Evolutionary conservation across 2,113 vertebrate species (phyloP), one percentile per base, ranked within the genome.

Genomic region (Cyprinodon tularosa): DNA sequence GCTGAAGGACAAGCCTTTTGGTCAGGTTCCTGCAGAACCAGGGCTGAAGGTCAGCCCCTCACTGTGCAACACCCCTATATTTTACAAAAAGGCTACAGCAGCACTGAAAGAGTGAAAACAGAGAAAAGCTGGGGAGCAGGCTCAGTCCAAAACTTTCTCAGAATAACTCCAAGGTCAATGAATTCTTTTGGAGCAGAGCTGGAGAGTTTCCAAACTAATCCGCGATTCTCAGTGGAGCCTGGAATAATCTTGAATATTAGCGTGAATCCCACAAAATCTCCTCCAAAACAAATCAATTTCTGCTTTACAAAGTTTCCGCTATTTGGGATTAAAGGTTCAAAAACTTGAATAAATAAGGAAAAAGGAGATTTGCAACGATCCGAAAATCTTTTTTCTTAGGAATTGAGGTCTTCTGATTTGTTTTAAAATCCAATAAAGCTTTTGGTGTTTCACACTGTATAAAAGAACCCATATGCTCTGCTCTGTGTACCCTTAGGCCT

Each of bases 131-230:
- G 10, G 1, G 2, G 5, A 45, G 53, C 3, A 13, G 8, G 12
- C n/a, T 67, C 48, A 14, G 59, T 42, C 17, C 2, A 2, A 62
- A 68, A 36, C 45, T 72, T 72, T 84, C 61, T 71, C 38, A 60
- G 37, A 79, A 65, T 7, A 45, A 37, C 60, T 60, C 12, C 47
- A 78, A 90, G 84, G 86, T 87, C 81, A 74, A 0, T 72, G 66
- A 69, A 76, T 71, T 85, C 71, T 80, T 84, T 42, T 13, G 20
- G 53, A 74, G 76, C 39, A 29, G 53, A 36, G 57, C 4, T 81
- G 88, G 81, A 76, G 0, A 2, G 65, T 39, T 77, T 79, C 84
- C 67, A 87, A 68, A 63, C 66, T 84, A 84, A 91, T 88, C 89
- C 81, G 65, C 38, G 61, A 64, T 74, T 72, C 82, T 74, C 57